A percentile compares a stretch with the other conserved stretches of the same genome.
Evolutionary conservation across 2,888 invertebrate species (phyloP).

Genomic region (Tridacna gigas): DNA sequence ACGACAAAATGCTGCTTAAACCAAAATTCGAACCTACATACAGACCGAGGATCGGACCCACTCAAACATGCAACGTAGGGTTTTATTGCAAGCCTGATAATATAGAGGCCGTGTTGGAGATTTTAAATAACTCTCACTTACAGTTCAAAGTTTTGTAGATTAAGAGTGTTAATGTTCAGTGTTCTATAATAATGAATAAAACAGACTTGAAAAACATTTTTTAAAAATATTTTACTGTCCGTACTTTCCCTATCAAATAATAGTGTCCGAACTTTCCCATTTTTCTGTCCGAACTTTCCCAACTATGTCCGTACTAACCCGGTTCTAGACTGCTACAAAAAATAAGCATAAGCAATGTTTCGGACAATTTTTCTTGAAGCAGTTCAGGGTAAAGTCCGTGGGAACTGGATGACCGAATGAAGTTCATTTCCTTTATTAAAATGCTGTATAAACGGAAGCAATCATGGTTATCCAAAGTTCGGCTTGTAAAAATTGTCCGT

Average conservation of each 20-base stretch:
- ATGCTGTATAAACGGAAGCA: not conserved
- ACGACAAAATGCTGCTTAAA: not conserved
- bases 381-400: not conserved
- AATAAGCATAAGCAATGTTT: not conserved
- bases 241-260: constrained; percentile 14
- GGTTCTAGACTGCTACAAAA: not conserved
- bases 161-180: not conserved
- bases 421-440: not conserved
- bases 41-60: not conserved
- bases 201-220: not conserved
- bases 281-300: constrained; percentile 12
- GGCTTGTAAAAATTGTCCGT: constrained; percentile 7
- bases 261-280: constrained; percentile 14
- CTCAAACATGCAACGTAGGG: not conserved
- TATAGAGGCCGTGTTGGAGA: not conserved
- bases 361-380: not conserved
- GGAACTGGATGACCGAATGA: too few species aligned
- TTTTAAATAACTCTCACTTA: constrained; percentile 17
- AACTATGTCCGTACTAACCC: constrained; percentile 6
- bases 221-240: constrained; percentile 17
- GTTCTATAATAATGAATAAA: not conserved
- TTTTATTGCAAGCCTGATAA: not conserved
- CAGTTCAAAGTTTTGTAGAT: constrained; percentile 7
- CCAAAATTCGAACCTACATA: constrained; percentile 17
- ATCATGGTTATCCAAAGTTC: not conserved